Percentiles rank a stretch among this genome's conserved stretches.
phyloP scores from a whole-genome alignment of 2,797 vertebrate species.

The Thaleichthys pacificus region DNA sequence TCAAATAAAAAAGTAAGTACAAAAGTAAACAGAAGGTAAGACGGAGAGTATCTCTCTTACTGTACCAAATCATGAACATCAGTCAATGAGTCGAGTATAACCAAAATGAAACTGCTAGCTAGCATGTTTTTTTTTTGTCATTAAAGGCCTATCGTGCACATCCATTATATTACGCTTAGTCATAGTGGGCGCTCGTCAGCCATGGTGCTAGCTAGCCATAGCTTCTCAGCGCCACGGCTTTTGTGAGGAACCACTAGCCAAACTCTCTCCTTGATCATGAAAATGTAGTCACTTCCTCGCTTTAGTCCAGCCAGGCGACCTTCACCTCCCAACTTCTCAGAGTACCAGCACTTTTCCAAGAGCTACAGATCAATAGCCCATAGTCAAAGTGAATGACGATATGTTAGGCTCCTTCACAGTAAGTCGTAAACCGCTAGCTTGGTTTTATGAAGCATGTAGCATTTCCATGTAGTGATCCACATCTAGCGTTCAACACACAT shows the following conservation, averaged over 20 bases:
- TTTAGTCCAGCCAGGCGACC: slow-evolving; percentile 49
- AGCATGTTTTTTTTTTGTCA: too few species aligned
- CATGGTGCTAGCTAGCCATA: not conserved
- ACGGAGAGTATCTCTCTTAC: too few species aligned
- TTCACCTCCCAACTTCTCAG: slow-evolving; percentile 55
- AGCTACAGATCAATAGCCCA: slow-evolving; percentile 49
- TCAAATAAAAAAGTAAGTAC: not conserved
- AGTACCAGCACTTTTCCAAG: slow-evolving; percentile 49
- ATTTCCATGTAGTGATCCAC: not conserved
- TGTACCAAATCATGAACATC: too few species aligned
- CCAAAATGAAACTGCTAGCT: too few species aligned
- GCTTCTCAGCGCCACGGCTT: too few species aligned
- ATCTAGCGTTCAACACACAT: not conserved
- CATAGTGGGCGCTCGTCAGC: too few species aligned
- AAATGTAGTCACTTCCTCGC: slow-evolving; percentile 47
- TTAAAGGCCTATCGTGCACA: too few species aligned
- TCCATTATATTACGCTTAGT: too few species aligned
- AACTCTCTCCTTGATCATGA: slow-evolving; percentile 34
- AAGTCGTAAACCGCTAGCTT: slow-evolving; percentile 4
- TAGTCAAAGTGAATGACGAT: slow-evolving; percentile 9
- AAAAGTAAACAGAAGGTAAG: not conserved
- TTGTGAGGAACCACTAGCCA: slow-evolving; percentile 4
- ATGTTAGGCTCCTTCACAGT: not conserved
- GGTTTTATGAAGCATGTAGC: not conserved
- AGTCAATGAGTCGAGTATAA: too few species aligned